Base-by-base conservation (phyloP, 1,140 invertebrate species). In the Helicorthomorpha holstii region DNA sequence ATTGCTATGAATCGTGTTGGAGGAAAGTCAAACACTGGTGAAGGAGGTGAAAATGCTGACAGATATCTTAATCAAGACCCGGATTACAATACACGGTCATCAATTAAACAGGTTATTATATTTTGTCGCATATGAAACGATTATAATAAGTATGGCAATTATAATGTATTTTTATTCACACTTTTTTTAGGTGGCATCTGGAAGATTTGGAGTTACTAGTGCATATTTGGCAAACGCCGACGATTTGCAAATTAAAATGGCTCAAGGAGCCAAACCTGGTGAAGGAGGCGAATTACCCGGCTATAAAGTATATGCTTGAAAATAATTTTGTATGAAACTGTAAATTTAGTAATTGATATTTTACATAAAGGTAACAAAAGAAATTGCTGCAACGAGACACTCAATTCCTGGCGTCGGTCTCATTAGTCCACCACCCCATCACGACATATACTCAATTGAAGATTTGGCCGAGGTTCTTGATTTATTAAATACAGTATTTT, bases 381-480 rank as follows among this genome's bases (percentile, higher is more conserved):
- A 95, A 48, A 98, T 99, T 64, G 95, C 94, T 3, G 78, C 80
- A 53, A 95, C 91, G 1, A 76, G 95, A 48, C 90, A 96, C 67
- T 97, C 92, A 0, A 91, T 98, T 1, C 75, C 93, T 3, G 92
- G 92, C 4, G 95, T 98, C n/a, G 95, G 95, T 48, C 70, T 98
- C 1, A 98, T 98, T 63, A 97, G 92, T 1, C 95, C 95, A 27
- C 94, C 95, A 3, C 95, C 95, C 3, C 95, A 98, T 73, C 95
- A 98, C 68, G 94, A 98, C 65, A 98, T 98, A 67, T 99, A 99
- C 70, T 96, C 91, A 29, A 98, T 99, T 63, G 95, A 99, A 71
- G 95, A 99, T 74, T 73, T 99, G 58, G 90, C 94, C 1, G 90
- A 98, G 66, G 51, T 52, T 49, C 7, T 34, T 34, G 7, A 27